Evolutionary conservation across 2,113 vertebrate genomes (phyloP).

Genomic region (Catagonus wagneri): DNA sequence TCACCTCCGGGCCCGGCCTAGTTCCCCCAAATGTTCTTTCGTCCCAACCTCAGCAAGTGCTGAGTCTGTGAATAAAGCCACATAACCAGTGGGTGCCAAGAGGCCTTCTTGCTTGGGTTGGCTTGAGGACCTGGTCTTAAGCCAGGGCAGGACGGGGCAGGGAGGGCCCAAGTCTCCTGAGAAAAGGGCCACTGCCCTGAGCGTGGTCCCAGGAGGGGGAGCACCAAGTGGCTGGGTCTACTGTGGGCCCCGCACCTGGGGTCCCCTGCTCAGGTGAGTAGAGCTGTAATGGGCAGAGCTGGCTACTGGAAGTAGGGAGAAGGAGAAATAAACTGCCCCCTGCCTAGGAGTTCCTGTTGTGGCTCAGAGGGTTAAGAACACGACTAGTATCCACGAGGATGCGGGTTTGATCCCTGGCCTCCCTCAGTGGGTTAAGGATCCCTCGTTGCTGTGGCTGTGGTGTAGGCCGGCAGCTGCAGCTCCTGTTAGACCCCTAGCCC

Average conservation of each 20-base stretch:
- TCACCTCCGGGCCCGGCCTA: conserved; percentile 49
- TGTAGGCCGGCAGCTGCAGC: too few species aligned
- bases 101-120: conserved; percentile 46
- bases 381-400: too few species aligned
- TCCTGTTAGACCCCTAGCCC: too few species aligned
- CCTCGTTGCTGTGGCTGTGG: too few species aligned
- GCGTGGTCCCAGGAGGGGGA: not conserved
- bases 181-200: not conserved
- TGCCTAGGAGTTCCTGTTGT: not conserved
- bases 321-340: not conserved
- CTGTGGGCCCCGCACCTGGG: not conserved
- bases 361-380: too few species aligned
- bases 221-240: not conserved
- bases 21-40: conserved; percentile 58
- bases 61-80: conserved; percentile 82
- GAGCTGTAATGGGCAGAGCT: not conserved
- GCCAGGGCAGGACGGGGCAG: not conserved
- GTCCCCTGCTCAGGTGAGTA: not conserved
- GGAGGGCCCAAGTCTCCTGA: not conserved
- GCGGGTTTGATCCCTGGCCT: too few species aligned
- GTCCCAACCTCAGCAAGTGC: conserved; percentile 64
- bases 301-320: not conserved
- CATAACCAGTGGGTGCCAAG: not conserved
- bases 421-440: too few species aligned
- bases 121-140: not conserved